Evolutionary conservation across 2,888 invertebrate genomes (phyloP), one percentile per base, ranked within the genome.

Genomic region (Beris chalybata): DNA sequence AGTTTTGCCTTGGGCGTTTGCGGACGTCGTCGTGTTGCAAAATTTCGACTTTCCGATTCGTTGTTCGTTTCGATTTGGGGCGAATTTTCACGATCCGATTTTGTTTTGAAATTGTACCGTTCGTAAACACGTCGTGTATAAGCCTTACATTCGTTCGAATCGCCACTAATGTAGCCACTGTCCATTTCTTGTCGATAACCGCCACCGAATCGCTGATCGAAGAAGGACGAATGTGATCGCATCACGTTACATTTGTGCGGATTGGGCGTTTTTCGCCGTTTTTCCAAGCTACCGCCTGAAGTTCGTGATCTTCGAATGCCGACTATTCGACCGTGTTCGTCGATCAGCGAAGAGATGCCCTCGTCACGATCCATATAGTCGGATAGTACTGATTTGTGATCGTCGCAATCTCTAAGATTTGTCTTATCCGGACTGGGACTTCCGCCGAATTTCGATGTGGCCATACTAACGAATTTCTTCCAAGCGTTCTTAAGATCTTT

Each of bases 101-200:
- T 76, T 73, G 76, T 73, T 70, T 78, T 78, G 50, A 81, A 80
- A 69, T 80, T 80, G 69, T 79, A 81, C 3, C 79, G 73, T 72
- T 81, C 81, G 69, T 81, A 81, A 64, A 78, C 76, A 15, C 76
- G 83, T 74, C 85, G 84, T 13, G 83, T 83, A 68, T 85, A 81
- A 45, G 81, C 79, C 72, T 82, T 81, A 0, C 86, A 85, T 73
- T 86, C 85, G 45, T 84, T 85, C 2, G 92, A 92, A 74, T 93
- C 93, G 43, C 91, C 91, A 76, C 93, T 93, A 67, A 93, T 84
- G 75, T 93, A 93, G 0, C 93, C 93, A 1, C 92, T 91, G 77
- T 93, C 93, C 76, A 90, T 86, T 57, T 87, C 83, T 6, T 74
- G 72, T 76, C 83, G 30, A n/a, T 30, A 59, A 6, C 63, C 63